These are phyloP conservation scores for Siphlonurus alternatus DNA, from an alignment of 2,888 invertebrate genomes.

Conservation along the genomic window DNA sequence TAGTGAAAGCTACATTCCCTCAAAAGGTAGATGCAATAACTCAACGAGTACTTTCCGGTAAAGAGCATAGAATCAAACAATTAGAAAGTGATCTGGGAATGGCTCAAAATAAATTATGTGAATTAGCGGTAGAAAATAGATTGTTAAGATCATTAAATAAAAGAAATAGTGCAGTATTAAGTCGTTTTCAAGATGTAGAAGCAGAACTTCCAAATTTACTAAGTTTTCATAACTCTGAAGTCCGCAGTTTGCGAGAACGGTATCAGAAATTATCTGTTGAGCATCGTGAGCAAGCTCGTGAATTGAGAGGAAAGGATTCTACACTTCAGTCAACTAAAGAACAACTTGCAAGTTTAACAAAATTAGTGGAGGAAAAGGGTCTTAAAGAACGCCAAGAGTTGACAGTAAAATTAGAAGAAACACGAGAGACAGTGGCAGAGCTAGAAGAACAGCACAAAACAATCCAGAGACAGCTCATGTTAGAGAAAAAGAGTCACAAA, in stretches of 20 bases:
- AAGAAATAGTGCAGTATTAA: not conserved
- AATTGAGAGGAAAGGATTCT: not conserved
- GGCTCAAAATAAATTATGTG: not conserved
- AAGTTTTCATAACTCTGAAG: not conserved
- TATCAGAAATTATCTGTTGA: not conserved
- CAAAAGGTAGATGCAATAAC: not conserved
- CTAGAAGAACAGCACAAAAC: not conserved
- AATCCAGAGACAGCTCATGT: not conserved
- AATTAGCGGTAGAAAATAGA: not conserved
- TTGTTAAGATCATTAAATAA: not conserved
- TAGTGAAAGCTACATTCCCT: not conserved
- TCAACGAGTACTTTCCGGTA: not conserved
- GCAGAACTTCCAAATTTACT: not conserved
- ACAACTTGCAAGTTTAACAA: not conserved
- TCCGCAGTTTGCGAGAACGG: not conserved
- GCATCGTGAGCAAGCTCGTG: not conserved
- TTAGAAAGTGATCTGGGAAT: not conserved
- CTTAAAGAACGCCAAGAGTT: not conserved
- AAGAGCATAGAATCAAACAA: not conserved
- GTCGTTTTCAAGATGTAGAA: not conserved
- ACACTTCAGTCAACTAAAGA: not conserved
- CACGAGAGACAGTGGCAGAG: not conserved
- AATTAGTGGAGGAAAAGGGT: not conserved
- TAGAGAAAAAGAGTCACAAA: not conserved
- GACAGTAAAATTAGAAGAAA: not conserved